Percentiles rank a stretch among this genome's conserved stretches.
These are phyloP conservation scores for Druon quercuslanigerum DNA, from an alignment of 1,140 invertebrate species.

Conservation along the genomic window DNA sequence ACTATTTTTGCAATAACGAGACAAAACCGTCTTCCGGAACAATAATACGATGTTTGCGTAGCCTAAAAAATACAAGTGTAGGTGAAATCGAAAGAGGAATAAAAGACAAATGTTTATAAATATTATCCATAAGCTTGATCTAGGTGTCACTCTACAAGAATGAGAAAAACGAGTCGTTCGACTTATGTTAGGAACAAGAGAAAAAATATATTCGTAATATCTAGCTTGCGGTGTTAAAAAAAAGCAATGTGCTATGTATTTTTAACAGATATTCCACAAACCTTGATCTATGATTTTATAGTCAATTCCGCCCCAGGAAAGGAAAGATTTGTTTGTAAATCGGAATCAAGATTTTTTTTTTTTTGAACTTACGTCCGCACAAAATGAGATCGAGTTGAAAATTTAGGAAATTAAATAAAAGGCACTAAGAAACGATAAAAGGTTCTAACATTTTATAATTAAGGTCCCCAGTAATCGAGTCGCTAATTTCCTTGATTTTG, in stretches of 20 bases:
- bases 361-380: no score
- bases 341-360: no score
- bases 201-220: constrained; percentile 45
- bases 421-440: not conserved
- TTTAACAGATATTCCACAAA: constrained; percentile 36
- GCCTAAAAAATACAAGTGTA: constrained; percentile 48
- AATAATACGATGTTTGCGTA: constrained; percentile 59
- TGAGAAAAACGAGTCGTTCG: constrained; percentile 40
- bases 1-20: constrained; percentile 67
- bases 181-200: constrained; percentile 36
- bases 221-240: constrained; percentile 50
- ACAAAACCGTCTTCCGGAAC: constrained; percentile 69
- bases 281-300: not conserved
- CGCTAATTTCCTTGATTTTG: no score
- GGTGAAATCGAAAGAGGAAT: constrained; percentile 21
- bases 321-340: not conserved
- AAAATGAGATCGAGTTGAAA: no score
- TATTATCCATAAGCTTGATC: constrained; percentile 48
- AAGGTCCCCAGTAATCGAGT: no score
- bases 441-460: no score
- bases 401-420: no score
- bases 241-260: constrained; percentile 52
- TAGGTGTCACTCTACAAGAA: constrained; percentile 40
- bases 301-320: constrained; percentile 1
- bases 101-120: constrained; percentile 43